Evolutionary conservation across 2,113 vertebrate genomes (phyloP).

Genomic region (Aramus guarauna): DNA sequence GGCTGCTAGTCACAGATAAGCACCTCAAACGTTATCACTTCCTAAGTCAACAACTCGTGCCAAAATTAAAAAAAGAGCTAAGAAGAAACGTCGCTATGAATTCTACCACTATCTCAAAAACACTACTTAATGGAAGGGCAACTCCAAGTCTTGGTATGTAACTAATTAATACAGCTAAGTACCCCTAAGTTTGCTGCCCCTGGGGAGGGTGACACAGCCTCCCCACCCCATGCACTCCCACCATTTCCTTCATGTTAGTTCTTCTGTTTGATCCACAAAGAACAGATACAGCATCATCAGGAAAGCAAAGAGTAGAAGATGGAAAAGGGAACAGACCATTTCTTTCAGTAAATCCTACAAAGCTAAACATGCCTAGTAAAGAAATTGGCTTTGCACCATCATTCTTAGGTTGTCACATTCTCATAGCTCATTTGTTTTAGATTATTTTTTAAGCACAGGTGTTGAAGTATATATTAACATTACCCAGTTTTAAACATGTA

Average conservation of each 20-base stretch:
- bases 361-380: fast-evolving
- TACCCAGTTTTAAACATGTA: fast-evolving
- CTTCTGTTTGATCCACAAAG: not conserved
- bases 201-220: not conserved
- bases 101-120: not conserved
- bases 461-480: not conserved
- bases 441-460: not conserved
- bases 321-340: not conserved
- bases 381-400: not conserved
- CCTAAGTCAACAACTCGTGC: not conserved
- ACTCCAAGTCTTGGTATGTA: not conserved
- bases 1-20: conserved; percentile 66
- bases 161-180: not conserved
- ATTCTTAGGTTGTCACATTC: no score
- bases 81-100: not conserved
- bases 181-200: not conserved
- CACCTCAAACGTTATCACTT: conserved; percentile 47
- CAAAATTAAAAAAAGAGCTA: not conserved
- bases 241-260: fast-evolving
- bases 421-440: not conserved
- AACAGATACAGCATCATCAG: not conserved
- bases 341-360: not conserved
- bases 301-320: not conserved
- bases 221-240: fast-evolving
- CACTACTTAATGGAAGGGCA: not conserved